Percentiles rank a stretch among this genome's conserved stretches.
Conservation (phyloP, 2,113 vertebrate species). For the Telmatochromis brachygnathus region DNA sequence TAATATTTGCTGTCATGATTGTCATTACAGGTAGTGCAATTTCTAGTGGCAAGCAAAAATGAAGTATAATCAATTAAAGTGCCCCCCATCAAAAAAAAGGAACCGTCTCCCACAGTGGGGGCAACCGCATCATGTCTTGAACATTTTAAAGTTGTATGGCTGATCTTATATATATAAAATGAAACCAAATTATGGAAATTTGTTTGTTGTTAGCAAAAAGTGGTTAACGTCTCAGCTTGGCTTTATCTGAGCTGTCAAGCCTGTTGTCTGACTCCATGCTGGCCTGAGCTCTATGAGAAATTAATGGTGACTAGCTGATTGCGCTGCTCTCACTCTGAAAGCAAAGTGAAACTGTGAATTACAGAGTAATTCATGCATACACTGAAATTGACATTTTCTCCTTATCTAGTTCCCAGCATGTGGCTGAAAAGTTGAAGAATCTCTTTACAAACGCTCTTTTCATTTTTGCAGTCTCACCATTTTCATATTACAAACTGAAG, state of each 20-base stretch:
- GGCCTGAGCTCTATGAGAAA: background rate
- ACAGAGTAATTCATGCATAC: background rate
- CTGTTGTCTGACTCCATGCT: background rate
- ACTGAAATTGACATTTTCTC: constrained; percentile 27
- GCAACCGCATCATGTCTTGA: background rate
- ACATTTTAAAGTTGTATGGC: background rate
- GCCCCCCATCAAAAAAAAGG: background rate
- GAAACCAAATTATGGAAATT: background rate
- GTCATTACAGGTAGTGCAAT: background rate
- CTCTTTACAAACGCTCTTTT: constrained; percentile 10
- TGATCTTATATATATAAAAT: background rate
- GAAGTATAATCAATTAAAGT: background rate
- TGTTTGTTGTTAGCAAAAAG: background rate
- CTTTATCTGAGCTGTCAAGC: background rate
- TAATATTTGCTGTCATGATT: background rate
- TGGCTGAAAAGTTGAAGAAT: constrained; percentile 32
- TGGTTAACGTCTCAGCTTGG: background rate
- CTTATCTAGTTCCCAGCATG: constrained; percentile 40
- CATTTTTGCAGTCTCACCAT: constrained; percentile 33
- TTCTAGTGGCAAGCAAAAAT: background rate
- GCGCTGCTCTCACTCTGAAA: background rate
- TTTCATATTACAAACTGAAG: constrained; percentile 15
- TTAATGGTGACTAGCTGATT: constrained; percentile 17
- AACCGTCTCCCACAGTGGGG: background rate
- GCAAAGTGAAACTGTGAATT: constrained; percentile 6